Conservation (phyloP, 2,797 vertebrate genomes). For the Gymnothorax reevesii region DNA sequence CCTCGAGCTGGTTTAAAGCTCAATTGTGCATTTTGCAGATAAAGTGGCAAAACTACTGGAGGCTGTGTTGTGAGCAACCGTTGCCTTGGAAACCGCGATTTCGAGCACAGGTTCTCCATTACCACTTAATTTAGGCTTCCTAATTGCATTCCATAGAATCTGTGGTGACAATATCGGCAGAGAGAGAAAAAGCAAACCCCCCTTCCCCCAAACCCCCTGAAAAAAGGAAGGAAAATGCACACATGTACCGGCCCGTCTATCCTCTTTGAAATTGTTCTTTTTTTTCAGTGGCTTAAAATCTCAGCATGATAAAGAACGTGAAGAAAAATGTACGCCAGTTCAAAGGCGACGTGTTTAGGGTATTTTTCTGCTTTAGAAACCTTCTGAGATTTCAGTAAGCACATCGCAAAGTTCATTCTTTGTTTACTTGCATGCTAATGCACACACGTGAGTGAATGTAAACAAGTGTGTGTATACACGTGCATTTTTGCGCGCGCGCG, state of each 20-base stretch:
- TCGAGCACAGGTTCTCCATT: conserved; percentile 98
- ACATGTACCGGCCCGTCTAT: conserved; percentile 86
- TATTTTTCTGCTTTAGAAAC: conserved; percentile 64
- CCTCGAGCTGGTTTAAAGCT: conserved; percentile 96
- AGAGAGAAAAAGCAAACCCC: conserved; percentile 58
- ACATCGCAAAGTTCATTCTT: conserved; percentile 80
- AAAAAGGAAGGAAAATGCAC: conserved; percentile 10
- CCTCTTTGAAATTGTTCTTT: conserved; percentile 85
- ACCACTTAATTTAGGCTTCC: conserved; percentile 99
- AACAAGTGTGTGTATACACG: conserved; percentile 55
- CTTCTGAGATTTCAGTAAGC: conserved; percentile 76
- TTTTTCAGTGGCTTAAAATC: conserved; percentile 86
- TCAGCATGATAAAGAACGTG: conserved; percentile 80
- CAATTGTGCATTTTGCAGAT: conserved; percentile 99
- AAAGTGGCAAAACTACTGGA: conserved; percentile 99
- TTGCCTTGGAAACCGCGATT: conserved; percentile 97
- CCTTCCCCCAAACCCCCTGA: conserved; percentile 10
- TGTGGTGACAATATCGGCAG: conserved; percentile 89
- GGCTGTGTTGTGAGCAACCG: conserved; percentile 95
- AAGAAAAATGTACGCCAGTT: conserved; percentile 80
- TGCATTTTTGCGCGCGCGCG: conserved; percentile 50
- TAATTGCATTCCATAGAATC: conserved; percentile 99
- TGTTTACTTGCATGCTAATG: conserved; percentile 83
- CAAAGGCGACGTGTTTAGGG: conserved; percentile 79
- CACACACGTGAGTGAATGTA: conserved; percentile 51